Evolutionary conservation across 2,888 invertebrate genomes (phyloP), one percentile per base, ranked within the genome.

Genomic region (Oegoconia quadripuncta): DNA sequence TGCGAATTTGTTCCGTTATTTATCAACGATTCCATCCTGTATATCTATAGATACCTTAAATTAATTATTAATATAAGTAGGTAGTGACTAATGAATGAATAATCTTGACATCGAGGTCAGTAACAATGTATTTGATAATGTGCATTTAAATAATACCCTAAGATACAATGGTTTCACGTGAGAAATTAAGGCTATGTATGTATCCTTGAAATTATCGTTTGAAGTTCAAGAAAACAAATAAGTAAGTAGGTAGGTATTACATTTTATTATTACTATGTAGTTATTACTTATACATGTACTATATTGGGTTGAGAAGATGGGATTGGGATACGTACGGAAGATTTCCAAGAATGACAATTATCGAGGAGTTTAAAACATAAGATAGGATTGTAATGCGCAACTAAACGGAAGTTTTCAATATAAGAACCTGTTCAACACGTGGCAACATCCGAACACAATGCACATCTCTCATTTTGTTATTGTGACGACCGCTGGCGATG

Each of bases 381-480:
- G 7, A 22, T 8, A 22, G 22, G 9, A n/a, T n/a, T 16, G 29
- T 6, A 17, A 14, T 7, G 28, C 8, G 15, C n/a, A 16, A 27
- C 27, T 12, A 53, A 59, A 68, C 68, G 72, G 70, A 72, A 66
- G 64, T 63, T 64, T 47, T 56, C 53, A 50, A 62, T 62, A 69
- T 17, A 38, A 38, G 13, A 83, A 80, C 75, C 72, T 78, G 81
- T 75, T 75, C 55, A 70, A 75, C 82, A 83, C 79, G 81, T 82
- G 83, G 74, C 62, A 57, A 55, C 60, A 58, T 49, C 55, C 52
- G 51, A 63, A 66, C 55, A 81, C 80, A 83, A 82, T 79, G 66
- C 68, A 64, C 46, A 68, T 69, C 74, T 72, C 73, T 70, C 61
- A 72, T 69, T 76, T 74, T 76, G 76, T 81, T 77, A 77, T 76